Base-by-base conservation (phyloP, 2,797 vertebrate species). In the Zenarchopterus dispar region DNA sequence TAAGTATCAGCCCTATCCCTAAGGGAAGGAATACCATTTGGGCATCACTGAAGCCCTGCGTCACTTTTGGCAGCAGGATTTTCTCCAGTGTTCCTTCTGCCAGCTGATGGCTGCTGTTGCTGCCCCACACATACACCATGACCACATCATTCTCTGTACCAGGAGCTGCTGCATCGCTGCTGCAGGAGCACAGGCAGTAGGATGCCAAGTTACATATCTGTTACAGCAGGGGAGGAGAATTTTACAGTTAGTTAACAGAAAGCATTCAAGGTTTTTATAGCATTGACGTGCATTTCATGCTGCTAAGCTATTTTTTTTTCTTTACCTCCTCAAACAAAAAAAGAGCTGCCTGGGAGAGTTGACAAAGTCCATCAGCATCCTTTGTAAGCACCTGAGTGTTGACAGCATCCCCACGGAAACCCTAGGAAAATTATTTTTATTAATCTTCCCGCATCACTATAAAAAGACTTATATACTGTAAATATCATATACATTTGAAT, bases 11-110 rank as follows among this genome's bases (percentile, higher is more conserved):
- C 55, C n/a, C 2, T 26, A 6, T 21, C 8, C 8, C 33, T 16
- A 31, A 48, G 55, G 4, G 19, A 11, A 62, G 15, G 9, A 64
- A 5, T 83, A 94, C 94, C 93, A 93, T 94, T 77, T 95, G 93
- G n/a, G 94, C 92, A 22, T 95, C 93, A 49, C 87, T 94, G 77
- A 95, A 95, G 75, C 94, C 94, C 67, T 94, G 93, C 1, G 94
- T 94, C 43, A 94, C 84, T 78, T 95, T 95, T 62, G 94, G 94
- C 71, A 94, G 88, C 62, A 95, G 82, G 73, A 95, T 95, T 88
- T 95, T 95, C 87, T 95, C 94, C 76, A 94, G 89, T 0, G 94
- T 94, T 73, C 94, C 94, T 74, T 95, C 94, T n/a, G 94, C 94
- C 63, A 95, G 89, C 82, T 95, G 94, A 84, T 95, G 94, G 72